Percentiles rank a stretch among this genome's conserved stretches.
phyloP scores from a whole-genome alignment of 2,113 vertebrate genomes.

The Festucalex cinctus region DNA sequence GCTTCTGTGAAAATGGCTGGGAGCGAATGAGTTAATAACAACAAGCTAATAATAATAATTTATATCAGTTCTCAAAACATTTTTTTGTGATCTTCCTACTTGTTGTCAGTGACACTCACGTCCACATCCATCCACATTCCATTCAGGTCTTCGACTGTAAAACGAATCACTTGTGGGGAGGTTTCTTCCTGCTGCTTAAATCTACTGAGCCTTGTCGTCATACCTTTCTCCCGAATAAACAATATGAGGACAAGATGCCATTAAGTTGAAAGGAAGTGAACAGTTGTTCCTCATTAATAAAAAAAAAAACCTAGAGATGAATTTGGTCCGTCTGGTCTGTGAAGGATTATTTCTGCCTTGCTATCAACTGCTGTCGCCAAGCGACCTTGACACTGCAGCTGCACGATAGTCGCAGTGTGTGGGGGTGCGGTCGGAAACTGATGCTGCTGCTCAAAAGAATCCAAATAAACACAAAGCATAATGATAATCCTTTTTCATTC shows the following conservation, averaged over 20 bases:
- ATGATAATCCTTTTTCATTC: background rate
- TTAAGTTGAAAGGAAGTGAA: background rate
- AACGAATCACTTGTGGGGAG: background rate
- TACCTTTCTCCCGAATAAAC: background rate
- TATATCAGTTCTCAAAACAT: background rate
- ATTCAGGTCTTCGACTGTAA: background rate
- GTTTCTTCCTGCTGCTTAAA: background rate
- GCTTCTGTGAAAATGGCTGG: too few species aligned
- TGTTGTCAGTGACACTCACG: background rate
- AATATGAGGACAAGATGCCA: background rate
- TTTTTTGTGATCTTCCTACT: constrained; percentile 30
- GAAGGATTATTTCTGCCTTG: background rate
- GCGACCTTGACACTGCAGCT: constrained; percentile 3
- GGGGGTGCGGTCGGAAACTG: background rate
- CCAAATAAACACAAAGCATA: background rate
- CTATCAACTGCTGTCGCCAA: background rate
- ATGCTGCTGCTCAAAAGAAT: background rate
- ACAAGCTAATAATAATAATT: too few species aligned
- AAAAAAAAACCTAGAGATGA: background rate
- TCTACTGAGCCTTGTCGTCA: background rate
- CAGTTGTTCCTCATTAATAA: background rate
- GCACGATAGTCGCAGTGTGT: background rate
- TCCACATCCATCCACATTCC: background rate
- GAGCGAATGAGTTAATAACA: too few species aligned
- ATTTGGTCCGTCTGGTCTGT: background rate